These are phyloP conservation scores for Plusia festucae DNA, from an alignment of 2,888 invertebrate genomes.

Conservation along the genomic window DNA sequence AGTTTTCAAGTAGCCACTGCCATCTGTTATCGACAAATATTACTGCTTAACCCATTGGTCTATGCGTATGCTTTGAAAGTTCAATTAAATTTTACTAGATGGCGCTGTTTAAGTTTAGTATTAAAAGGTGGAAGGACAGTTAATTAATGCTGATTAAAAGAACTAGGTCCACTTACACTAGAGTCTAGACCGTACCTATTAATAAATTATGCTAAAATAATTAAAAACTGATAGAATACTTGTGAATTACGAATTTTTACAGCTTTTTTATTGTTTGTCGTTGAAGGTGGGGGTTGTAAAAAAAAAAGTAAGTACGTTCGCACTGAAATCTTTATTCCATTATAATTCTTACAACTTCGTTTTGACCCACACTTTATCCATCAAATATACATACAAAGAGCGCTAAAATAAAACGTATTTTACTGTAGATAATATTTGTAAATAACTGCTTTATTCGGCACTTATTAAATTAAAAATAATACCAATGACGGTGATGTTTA, in stretches of 20 bases:
- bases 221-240: too few species aligned
- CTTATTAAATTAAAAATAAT: conserved; percentile 28
- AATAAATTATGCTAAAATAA: too few species aligned
- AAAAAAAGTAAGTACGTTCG: conserved; percentile 32
- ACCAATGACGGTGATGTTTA: conserved; percentile 33
- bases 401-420: conserved; percentile 36
- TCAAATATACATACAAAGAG: conserved; percentile 63
- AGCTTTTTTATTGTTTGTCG: too few species aligned
- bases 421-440: conserved; percentile 26
- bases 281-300: background rate
- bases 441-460: conserved; percentile 34
- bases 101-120: background rate
- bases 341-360: conserved; percentile 53
- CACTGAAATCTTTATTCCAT: conserved; percentile 57
- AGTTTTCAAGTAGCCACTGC: background rate
- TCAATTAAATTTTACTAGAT: background rate
- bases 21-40: background rate
- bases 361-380: conserved; percentile 53
- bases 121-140: too few species aligned
- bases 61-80: background rate
- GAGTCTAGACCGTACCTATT: too few species aligned
- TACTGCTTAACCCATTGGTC: background rate
- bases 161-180: too few species aligned
- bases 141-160: too few species aligned
- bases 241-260: too few species aligned